Percentiles rank a stretch among this genome's conserved stretches.
Evolutionary conservation across 1,140 invertebrate genomes (phyloP).

Genomic region (Drosophila kurseongensis): DNA sequence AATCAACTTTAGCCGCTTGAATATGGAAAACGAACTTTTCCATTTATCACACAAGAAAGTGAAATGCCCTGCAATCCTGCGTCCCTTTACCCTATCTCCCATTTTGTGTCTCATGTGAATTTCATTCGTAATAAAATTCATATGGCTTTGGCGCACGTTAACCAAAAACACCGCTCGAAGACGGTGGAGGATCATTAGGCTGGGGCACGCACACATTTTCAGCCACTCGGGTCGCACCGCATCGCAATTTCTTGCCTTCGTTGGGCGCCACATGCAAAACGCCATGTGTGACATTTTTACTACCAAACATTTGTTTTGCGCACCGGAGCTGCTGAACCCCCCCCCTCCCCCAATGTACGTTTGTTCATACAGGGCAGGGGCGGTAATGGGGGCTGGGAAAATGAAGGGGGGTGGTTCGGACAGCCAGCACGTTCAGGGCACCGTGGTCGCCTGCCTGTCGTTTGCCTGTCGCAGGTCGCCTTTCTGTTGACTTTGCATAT

Average conservation of each 20-base stretch:
- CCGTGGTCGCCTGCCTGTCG: constrained; percentile 51
- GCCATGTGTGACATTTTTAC: constrained; percentile 82
- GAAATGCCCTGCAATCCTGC: constrained; percentile 18
- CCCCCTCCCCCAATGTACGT: not conserved
- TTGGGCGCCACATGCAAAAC: constrained; percentile 70
- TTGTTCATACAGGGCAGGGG: not conserved
- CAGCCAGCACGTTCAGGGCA: constrained; percentile 72
- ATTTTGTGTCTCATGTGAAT: constrained; percentile 27
- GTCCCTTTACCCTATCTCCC: not conserved
- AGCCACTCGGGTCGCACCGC: constrained; percentile 10
- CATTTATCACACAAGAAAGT: constrained; percentile 57
- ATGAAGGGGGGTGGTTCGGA: constrained; percentile 9
- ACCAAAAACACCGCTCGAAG: constrained; percentile 42
- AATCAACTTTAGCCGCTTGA: constrained; percentile 50
- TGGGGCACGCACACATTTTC: constrained; percentile 67
- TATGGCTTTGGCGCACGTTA: constrained; percentile 79
- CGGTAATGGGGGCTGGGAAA: not conserved
- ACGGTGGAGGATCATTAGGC: constrained; percentile 67
- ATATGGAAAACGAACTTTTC: constrained; percentile 41
- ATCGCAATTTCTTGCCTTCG: not conserved
- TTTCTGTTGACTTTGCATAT: constrained; percentile 83
- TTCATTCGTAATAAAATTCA: constrained; percentile 80
- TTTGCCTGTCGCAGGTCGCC: constrained; percentile 60
- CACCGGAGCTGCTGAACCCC: constrained; percentile 42
- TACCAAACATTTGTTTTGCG: constrained; percentile 80